Conservation (phyloP, 2,888 invertebrate genomes). For the Melanchra persicariae region DNA sequence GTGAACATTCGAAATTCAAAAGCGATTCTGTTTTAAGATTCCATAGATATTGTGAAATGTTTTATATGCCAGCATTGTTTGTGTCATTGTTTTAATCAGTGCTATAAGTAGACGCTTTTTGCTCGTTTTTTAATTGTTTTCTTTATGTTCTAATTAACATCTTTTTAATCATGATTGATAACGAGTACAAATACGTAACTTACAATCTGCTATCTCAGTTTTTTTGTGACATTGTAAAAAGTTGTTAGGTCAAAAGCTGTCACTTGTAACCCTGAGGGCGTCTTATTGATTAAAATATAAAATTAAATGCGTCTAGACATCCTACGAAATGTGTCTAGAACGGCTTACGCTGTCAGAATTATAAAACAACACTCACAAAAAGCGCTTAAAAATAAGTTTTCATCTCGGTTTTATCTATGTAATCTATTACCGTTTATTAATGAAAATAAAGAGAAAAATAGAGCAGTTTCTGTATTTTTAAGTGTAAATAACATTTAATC, state of each 20-base stretch:
- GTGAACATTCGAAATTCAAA: constrained; percentile 41
- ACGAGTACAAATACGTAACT: background rate
- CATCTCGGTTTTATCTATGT: background rate
- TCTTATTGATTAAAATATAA: constrained; percentile 22
- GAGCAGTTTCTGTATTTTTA: background rate
- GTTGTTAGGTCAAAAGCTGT: constrained; percentile 5
- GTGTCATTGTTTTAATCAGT: constrained; percentile 5
- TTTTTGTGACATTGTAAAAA: background rate
- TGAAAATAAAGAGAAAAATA: background rate
- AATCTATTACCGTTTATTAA: background rate
- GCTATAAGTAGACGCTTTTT: background rate
- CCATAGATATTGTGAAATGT: constrained; percentile 21
- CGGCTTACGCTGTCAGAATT: background rate
- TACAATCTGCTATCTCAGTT: background rate
- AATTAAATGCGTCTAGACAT: constrained; percentile 44
- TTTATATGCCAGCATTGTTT: constrained; percentile 4
- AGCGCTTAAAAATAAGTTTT: background rate
- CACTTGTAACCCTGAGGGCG: constrained; percentile 1
- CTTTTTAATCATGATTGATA: background rate
- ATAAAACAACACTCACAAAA: background rate
- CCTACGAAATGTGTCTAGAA: background rate
- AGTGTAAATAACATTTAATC: background rate
- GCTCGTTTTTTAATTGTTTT: background rate
- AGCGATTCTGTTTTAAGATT: constrained; percentile 36
- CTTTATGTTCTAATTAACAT: no score